Percentiles rank a stretch among this genome's conserved stretches.
These are phyloP conservation scores for Xestoiulus laeticollis DNA, from an alignment of 2,888 invertebrate genomes.

Conservation along the genomic window DNA sequence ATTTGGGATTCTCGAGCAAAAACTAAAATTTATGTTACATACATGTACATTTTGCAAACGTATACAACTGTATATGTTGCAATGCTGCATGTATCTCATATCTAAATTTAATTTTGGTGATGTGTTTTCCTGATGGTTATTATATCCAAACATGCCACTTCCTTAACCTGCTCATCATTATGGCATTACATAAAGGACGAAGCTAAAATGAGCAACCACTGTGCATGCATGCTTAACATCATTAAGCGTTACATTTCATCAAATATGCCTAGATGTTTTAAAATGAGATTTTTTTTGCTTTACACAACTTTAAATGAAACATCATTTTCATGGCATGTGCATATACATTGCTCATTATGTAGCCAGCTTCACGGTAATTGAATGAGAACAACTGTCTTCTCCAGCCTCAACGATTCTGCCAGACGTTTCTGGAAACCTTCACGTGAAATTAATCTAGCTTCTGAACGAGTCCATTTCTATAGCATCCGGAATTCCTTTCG, in stretches of 20 bases:
- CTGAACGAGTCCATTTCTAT: slow-evolving; percentile 19
- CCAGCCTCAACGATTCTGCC: background rate
- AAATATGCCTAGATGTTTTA: background rate
- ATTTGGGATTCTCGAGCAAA: no score
- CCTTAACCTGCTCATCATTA: background rate
- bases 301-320: background rate
- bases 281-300: background rate
- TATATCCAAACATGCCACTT: background rate
- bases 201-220: background rate
- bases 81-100: no score
- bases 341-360: slow-evolving; percentile 21
- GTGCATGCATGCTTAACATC: background rate
- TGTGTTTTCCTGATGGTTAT: background rate
- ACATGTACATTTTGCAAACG: no score
- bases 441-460: background rate
- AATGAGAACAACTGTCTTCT: slow-evolving; percentile 16
- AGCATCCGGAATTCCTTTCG: background rate
- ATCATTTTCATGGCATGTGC: background rate
- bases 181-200: background rate
- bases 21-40: no score
- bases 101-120: no score
- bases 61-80: no score
- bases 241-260: background rate
- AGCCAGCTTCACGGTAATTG: background rate
- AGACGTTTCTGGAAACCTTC: slow-evolving; percentile 25